Evolutionary conservation across 2,888 invertebrate genomes (phyloP), one percentile per base, ranked within the genome.

Genomic region (Corbicula japonica): DNA sequence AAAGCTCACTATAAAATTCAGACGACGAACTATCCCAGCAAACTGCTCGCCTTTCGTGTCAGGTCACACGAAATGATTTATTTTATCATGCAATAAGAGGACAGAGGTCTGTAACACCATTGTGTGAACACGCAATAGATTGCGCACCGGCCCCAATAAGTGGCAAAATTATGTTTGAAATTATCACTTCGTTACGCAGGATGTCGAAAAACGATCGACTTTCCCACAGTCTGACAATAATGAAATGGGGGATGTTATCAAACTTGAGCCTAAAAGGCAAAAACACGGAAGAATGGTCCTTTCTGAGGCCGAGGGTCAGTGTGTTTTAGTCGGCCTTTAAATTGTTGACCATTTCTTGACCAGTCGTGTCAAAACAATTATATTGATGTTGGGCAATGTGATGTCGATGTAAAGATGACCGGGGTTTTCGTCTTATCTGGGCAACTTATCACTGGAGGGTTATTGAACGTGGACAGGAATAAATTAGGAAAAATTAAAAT

Each of bases 341-440:
- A 72, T 44, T 72, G 35, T 46, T 72, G 75, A 72, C 75, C 72
- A 72, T 26, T 61, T n/a, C 41, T 77, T 66, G 73, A 69, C 73
- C 44, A 60, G 35, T 61, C 46, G 52, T 81, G 80, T 81, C 80
- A 81, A 74, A 70, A 81, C 74, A 77, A 81, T 81, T 81, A 77
- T 63, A 65, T 69, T 52, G 60, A 54, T 44, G 70, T 81, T 74
- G 71, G 65, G 76, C 61, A 81, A 76, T 50, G 71, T 70, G 80
- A 61, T 32, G 56, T 32, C 56, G 35, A 38, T 56, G 35, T 52
- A 58, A 48, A 50, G 56, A 35, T 54, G 62, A 46, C 52, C 41
- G 38, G 34, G 52, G 63, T 35, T 54, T 72, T 52, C 58, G 44
- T 54, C 74, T 70, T 74, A 74, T 50, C 74, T 23, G 35, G 70